phyloP scores from a whole-genome alignment of 2,888 invertebrate genomes.

The Drosophila recens region DNA sequence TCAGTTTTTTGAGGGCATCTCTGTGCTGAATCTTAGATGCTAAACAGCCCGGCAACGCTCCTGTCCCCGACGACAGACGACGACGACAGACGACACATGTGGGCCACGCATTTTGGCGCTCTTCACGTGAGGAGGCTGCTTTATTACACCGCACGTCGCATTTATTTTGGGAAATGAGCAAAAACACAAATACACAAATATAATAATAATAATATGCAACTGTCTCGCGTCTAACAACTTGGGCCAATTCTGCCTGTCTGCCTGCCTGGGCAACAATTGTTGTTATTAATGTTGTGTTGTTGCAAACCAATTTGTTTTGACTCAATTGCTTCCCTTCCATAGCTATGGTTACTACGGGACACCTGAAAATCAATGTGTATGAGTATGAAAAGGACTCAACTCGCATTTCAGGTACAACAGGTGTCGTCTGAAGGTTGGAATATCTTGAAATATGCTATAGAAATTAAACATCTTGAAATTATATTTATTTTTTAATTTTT shows the following conservation, averaged over 20 bases:
- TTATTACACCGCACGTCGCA: slow-evolving; percentile 31
- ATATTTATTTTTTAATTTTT: too few relatives aligned
- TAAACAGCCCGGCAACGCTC: slow-evolving; percentile 20
- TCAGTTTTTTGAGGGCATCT: slow-evolving; percentile 29
- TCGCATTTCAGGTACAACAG: slow-evolving; percentile 54
- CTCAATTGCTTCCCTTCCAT: slow-evolving; percentile 30
- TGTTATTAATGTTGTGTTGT: background rate
- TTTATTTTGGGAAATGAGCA: slow-evolving; percentile 84
- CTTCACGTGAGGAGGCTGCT: slow-evolving; percentile 37
- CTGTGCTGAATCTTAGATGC: slow-evolving; percentile 26
- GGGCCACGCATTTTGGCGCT: slow-evolving; percentile 55
- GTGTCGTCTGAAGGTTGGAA: slow-evolving; percentile 30
- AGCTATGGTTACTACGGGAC: slow-evolving; percentile 65
- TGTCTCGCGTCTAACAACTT: slow-evolving; percentile 35
- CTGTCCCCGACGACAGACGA: slow-evolving; percentile 21
- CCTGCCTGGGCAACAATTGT: slow-evolving; percentile 18
- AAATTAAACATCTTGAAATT: background rate
- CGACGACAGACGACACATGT: slow-evolving; percentile 47
- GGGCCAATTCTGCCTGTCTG: slow-evolving; percentile 6
- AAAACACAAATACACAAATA: slow-evolving; percentile 59
- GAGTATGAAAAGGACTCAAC: background rate
- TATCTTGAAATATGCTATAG: background rate
- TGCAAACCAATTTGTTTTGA: slow-evolving; percentile 62
- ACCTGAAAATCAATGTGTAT: slow-evolving; percentile 2
- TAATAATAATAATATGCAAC: slow-evolving; percentile 24